Evolutionary conservation across 2,888 invertebrate genomes (phyloP).

Genomic region (Drosophila villosipedis): DNA sequence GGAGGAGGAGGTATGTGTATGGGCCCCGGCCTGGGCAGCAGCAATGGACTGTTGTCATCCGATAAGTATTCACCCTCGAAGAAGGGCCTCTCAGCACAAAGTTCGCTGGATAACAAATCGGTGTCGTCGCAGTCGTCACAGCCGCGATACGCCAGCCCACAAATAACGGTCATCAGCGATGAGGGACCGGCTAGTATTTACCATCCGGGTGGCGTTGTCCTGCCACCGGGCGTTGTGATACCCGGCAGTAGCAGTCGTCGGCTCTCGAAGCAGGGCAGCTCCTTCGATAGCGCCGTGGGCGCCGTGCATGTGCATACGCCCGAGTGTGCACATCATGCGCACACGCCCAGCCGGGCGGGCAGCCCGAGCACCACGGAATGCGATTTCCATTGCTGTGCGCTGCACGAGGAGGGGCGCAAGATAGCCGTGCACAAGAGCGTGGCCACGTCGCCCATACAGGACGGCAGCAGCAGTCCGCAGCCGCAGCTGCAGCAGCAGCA

Average conservation of each 20-base stretch:
- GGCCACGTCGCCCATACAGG: constrained; percentile 96
- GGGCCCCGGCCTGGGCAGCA: constrained; percentile 82
- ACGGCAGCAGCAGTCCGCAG: constrained; percentile 89
- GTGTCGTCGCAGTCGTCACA: constrained; percentile 84
- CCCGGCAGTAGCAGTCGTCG: constrained; percentile 83
- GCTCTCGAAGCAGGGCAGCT: constrained; percentile 88
- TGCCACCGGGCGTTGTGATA: constrained; percentile 83
- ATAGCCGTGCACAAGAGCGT: constrained; percentile 97
- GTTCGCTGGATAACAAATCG: constrained; percentile 89
- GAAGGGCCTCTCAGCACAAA: constrained; percentile 86
- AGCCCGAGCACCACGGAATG: constrained; percentile 91
- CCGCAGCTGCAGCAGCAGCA: constrained; percentile 84
- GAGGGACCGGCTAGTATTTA: constrained; percentile 90
- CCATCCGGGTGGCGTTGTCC: constrained; percentile 82
- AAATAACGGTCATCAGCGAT: constrained; percentile 97
- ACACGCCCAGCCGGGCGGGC: constrained; percentile 89
- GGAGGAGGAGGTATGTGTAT: constrained; percentile 82
- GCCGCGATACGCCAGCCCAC: constrained; percentile 89
- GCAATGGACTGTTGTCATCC: constrained; percentile 81
- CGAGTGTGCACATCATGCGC: constrained; percentile 90
- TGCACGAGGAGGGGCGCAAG: constrained; percentile 96
- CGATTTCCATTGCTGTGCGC: constrained; percentile 97
- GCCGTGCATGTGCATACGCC: constrained; percentile 93
- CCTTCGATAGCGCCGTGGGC: constrained; percentile 88
- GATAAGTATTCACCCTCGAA: constrained; percentile 86